Evolutionary conservation across 2,797 vertebrate species (phyloP), one percentile per base, ranked within the genome.

Genomic region (Euphonia xanthogaster): DNA sequence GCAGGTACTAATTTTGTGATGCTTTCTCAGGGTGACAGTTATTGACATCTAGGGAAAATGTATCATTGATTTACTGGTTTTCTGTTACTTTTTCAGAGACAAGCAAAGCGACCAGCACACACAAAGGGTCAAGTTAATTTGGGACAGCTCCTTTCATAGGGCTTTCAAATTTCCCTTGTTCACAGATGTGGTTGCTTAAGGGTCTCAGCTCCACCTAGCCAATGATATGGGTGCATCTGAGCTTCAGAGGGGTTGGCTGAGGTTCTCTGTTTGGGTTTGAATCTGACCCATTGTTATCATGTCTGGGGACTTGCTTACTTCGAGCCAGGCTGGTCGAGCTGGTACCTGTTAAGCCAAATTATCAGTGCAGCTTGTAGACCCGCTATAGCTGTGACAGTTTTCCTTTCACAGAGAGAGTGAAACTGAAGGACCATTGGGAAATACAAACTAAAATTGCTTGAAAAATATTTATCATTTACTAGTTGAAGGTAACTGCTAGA

Each of bases 381-480:
- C 19, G 7, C 19, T 22, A 15, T 30, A 40, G 58, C 13, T 61
- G 19, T 30, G 13, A 61, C 9, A 15, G 58, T 61, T 40, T 87
- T 87, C 11, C 14, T 77, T 85, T 74, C 77, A 71, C 7, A 80
- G n/a, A 74, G 31, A 50, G 18, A 84, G 45, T 27, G n/a, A 90
- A 86, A 61, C 33, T 74, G 79, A 94, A 86, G 22, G 40, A 51
- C 45, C 15, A 25, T 2, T 47, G 79, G 77, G 67, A 91, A 95
- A 92, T 58, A 63, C 0, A 10, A 35, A 27, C 30, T 78, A 10
- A 47, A 63, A 55, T 48, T 67, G 10, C 63, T 91, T 66, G 53
- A 67, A 93, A 94, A 93, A 79, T 92, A 79, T 65, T 93, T 93
- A 48, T 70, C 27, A 47, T 62, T 83, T 85, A 62, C 25, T 75